These are phyloP conservation scores for Apostichopus parvimensis DNA, from an alignment of 35 echinoderm and acorn worm species.

Conservation along the genomic window DNA sequence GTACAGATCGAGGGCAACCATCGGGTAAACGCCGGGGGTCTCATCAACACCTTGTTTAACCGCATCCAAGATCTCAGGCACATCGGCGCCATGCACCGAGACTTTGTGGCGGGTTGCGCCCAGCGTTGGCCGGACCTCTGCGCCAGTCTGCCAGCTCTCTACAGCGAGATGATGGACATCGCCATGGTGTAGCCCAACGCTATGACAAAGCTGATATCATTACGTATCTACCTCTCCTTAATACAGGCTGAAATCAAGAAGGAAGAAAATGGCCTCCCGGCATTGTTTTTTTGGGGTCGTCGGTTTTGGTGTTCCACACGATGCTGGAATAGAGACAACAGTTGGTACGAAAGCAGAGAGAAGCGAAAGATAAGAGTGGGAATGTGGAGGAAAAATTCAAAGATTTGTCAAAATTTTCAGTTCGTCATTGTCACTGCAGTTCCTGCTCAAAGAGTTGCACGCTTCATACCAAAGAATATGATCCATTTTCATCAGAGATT, in stretches of 20 bases:
- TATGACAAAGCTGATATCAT: neutral
- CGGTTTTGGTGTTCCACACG: neutral
- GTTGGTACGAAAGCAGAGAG: too few species aligned
- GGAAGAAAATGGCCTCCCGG: neutral
- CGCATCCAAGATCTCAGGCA: conserved; percentile 81
- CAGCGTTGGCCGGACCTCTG: conserved; percentile 91
- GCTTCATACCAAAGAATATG: too few species aligned
- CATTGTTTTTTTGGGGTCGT: neutral
- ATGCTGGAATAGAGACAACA: neutral
- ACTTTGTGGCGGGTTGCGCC: conserved; percentile 82
- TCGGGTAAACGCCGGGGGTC: conserved; percentile 62
- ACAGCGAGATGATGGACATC: conserved; percentile 98
- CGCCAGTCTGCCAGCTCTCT: conserved; percentile 83
- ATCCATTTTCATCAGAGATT: too few species aligned
- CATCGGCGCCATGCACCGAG: conserved; percentile 89
- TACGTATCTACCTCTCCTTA: conserved; percentile 40
- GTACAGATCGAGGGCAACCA: conserved; percentile 96
- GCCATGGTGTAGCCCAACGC: conserved; percentile 45
- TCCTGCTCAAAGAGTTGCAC: too few species aligned
- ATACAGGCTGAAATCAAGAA: conserved; percentile 7
- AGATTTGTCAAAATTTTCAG: too few species aligned
- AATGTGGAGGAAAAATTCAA: too few species aligned
- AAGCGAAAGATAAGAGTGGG: too few species aligned
- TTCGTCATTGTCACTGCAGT: too few species aligned
- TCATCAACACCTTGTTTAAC: conserved; percentile 84